Conservation (phyloP, 1,140 invertebrate species). For the Lepidurus apus region DNA sequence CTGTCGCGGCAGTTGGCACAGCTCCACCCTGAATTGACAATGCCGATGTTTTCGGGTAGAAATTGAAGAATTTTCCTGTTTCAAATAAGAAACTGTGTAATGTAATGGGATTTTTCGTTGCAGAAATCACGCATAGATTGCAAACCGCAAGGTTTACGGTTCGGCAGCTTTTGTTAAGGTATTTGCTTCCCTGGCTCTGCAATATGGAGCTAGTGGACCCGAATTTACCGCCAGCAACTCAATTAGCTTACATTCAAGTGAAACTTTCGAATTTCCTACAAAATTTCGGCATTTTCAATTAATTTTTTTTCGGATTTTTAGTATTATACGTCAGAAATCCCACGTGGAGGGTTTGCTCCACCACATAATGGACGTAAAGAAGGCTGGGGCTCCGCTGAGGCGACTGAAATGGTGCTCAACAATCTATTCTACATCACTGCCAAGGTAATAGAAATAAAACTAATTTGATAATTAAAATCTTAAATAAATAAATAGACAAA, state of each 20-base stretch:
- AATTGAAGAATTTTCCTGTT: conserved; percentile 10
- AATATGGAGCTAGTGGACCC: conserved; percentile 98
- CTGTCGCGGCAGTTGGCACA: conserved; percentile 86
- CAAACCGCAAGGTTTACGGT: conserved; percentile 90
- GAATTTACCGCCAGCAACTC: conserved; percentile 70
- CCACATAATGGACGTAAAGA: conserved; percentile 71
- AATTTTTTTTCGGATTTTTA: conserved; percentile 32
- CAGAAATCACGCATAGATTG: conserved; percentile 94
- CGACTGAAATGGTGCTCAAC: conserved; percentile 99
- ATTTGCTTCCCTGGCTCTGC: conserved; percentile 92
- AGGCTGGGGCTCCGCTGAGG: conserved; percentile 94
- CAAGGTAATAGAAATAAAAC: conserved; percentile 57
- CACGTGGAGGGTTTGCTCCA: conserved; percentile 36
- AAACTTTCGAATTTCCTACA: conserved; percentile 30
- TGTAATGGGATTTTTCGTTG: conserved; percentile 31
- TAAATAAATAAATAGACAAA: conserved; percentile 1
- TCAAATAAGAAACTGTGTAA: neutral
- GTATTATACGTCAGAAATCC: conserved; percentile 19
- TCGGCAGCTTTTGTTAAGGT: conserved; percentile 79
- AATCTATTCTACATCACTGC: conserved; percentile 97
- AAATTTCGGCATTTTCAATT: conserved; percentile 37
- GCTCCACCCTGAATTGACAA: conserved; percentile 91
- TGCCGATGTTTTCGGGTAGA: conserved; percentile 97
- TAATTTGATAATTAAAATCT: conserved; percentile 31
- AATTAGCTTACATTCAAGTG: conserved; percentile 7